These are phyloP conservation scores for Spatulosminthurus flaviceps DNA, from an alignment of 2,888 invertebrate genomes.

Conservation along the genomic window DNA sequence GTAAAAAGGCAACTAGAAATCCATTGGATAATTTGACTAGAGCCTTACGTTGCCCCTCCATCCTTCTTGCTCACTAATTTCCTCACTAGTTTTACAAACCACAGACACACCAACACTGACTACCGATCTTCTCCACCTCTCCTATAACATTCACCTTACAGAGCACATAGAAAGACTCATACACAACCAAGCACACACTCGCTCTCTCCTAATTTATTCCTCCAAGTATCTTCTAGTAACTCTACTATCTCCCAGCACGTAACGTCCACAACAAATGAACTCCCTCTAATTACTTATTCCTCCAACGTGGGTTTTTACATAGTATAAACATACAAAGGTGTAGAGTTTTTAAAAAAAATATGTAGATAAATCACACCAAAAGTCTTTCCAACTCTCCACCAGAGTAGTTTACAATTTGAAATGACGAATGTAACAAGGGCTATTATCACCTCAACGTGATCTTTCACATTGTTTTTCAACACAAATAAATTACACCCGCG, in stretches of 20 bases:
- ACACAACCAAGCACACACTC: no score
- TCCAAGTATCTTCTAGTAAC: not conserved
- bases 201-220: conserved; percentile 1
- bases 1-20: conserved; percentile 3
- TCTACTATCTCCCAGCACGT: not conserved
- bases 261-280: not conserved
- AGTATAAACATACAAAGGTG: not conserved
- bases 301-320: not conserved
- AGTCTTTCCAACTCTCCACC: no score
- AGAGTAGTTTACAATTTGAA: no score
- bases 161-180: no score
- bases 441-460: no score
- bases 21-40: not conserved
- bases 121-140: not conserved
- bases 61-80: not conserved
- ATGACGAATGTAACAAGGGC: no score
- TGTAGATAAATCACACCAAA: no score
- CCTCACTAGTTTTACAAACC: not conserved
- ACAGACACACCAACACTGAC: not conserved
- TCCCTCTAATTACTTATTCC: not conserved
- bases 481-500: no score
- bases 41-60: not conserved
- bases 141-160: no score
- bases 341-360: not conserved
- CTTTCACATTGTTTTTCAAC: no score